Evolutionary conservation across 2,888 invertebrate species (phyloP).

Genomic region (Adela reaumurella): DNA sequence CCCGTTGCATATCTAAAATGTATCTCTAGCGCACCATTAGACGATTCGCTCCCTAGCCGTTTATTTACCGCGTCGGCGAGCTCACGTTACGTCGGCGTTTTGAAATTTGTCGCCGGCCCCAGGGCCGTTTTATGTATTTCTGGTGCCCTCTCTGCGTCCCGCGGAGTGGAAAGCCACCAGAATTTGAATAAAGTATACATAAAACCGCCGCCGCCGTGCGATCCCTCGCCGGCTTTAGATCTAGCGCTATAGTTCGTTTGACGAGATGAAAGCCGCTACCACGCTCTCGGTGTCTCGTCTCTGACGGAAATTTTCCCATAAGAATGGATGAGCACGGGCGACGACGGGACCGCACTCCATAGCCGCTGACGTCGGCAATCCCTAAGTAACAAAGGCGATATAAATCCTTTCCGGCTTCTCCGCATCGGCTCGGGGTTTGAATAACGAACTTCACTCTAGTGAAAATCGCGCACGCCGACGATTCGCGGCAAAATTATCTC

Average conservation of each 20-base stretch:
- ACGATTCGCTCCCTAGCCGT: constrained; percentile 30
- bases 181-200: neutral
- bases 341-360: neutral
- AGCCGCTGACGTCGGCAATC: no score
- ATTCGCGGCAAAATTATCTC: no score
- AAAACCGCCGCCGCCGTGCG: neutral
- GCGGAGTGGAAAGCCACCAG: neutral
- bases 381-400: no score
- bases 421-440: no score
- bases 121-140: neutral
- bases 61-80: constrained; percentile 9
- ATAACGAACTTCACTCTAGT: no score
- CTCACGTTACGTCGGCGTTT: constrained; percentile 20
- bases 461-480: no score
- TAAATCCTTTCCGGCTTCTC: no score
- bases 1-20: constrained; percentile 34
- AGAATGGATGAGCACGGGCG: neutral
- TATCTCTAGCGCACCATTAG: constrained; percentile 47
- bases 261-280: neutral
- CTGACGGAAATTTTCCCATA: neutral
- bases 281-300: neutral
- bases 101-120: constrained; percentile 27
- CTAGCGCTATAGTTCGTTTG: neutral
- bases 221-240: neutral
- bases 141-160: neutral